phyloP scores from a whole-genome alignment of 2,797 vertebrate genomes.

The Lateolabrax maculatus region DNA sequence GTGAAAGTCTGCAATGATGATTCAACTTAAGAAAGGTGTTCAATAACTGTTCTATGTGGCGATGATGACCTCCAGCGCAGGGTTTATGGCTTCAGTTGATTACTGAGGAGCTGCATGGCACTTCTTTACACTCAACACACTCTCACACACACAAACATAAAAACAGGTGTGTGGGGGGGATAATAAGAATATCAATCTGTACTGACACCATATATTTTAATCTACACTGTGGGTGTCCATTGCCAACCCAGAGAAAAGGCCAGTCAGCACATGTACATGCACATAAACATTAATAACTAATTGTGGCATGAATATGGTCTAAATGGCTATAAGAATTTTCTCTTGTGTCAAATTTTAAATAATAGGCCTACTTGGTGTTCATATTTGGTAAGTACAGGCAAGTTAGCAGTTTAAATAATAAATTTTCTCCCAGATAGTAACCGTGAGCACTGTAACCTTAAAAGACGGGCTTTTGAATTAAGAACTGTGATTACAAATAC shows the following conservation, averaged over 20 bases:
- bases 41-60: slow-evolving; percentile 55
- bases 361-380: not conserved
- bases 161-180: slow-evolving; percentile 30
- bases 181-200: slow-evolving; percentile 67
- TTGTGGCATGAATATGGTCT: slow-evolving; percentile 27
- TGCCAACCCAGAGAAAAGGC: slow-evolving; percentile 51
- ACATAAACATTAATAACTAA: slow-evolving; percentile 49
- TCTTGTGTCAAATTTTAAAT: slow-evolving; percentile 37
- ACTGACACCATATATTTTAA: slow-evolving; percentile 67
- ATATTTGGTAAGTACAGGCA: slow-evolving; percentile 8
- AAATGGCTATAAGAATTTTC: slow-evolving; percentile 35
- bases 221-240: slow-evolving; percentile 64
- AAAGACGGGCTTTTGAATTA: slow-evolving; percentile 5
- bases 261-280: slow-evolving; percentile 50
- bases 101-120: slow-evolving; percentile 43
- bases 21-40: slow-evolving; percentile 30
- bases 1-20: slow-evolving; percentile 14
- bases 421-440: not conserved
- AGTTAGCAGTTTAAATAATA: not conserved
- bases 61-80: slow-evolving; percentile 59
- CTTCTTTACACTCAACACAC: slow-evolving; percentile 20
- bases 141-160: slow-evolving; percentile 25
- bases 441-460: slow-evolving; percentile 16
- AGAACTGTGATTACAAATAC: slow-evolving; percentile 18
- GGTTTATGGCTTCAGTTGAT: slow-evolving; percentile 63